Evolutionary conservation across 2,888 invertebrate species (phyloP).

Genomic region (Aradus depressus): DNA sequence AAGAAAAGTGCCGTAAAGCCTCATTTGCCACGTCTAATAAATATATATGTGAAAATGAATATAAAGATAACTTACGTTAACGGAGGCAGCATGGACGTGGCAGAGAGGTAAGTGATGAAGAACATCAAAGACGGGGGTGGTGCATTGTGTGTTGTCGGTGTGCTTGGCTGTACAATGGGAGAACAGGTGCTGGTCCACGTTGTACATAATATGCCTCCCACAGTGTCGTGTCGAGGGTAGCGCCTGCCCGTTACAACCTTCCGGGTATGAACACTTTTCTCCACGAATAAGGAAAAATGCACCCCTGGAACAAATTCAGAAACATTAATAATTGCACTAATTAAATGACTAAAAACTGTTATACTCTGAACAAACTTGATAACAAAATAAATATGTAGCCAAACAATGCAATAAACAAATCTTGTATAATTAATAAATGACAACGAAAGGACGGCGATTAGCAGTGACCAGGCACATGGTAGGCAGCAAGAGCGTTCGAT

Average conservation of each 20-base stretch:
- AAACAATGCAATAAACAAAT: background rate
- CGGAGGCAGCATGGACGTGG: conserved; percentile 55
- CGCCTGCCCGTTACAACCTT: conserved; percentile 36
- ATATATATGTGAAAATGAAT: no score
- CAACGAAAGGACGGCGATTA: no score
- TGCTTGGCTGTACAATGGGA: conserved; percentile 70
- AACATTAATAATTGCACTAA: background rate
- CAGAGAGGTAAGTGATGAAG: conserved; percentile 74
- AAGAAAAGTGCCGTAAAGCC: no score
- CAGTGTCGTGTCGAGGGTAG: conserved; percentile 74
- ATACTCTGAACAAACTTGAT: background rate
- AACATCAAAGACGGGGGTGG: conserved; percentile 65
- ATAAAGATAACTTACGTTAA: conserved; percentile 48
- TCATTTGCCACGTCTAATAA: no score
- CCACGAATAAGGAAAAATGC: conserved; percentile 25
- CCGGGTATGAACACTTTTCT: conserved; percentile 28
- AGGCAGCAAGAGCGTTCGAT: no score
- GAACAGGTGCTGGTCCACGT: conserved; percentile 71
- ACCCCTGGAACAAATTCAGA: conserved; percentile 26
- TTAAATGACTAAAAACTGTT: background rate
- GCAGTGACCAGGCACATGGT: no score
- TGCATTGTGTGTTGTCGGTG: conserved; percentile 66
- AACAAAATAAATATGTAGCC: background rate
- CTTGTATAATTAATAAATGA: background rate
- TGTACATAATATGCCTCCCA: conserved; percentile 70